phyloP scores from a whole-genome alignment of 2,113 vertebrate genomes.

The Bucco capensis region DNA sequence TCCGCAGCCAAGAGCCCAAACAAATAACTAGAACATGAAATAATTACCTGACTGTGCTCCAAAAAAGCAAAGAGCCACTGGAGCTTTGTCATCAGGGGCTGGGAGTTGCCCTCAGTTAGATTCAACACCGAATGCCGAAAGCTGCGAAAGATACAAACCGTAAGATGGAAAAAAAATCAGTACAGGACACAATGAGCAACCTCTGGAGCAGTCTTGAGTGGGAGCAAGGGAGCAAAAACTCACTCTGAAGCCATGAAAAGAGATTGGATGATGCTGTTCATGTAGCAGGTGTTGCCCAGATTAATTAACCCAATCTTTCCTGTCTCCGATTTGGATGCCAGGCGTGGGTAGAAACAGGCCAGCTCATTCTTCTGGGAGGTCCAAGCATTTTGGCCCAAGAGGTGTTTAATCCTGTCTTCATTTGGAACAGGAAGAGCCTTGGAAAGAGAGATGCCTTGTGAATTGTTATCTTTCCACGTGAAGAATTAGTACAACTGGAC shows the following conservation, averaged over 20 bases:
- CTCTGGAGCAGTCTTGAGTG: background rate
- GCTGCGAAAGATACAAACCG: slow-evolving; percentile 45
- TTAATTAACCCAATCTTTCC: slow-evolving; percentile 84
- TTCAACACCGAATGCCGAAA: slow-evolving; percentile 80
- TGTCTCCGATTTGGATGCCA: slow-evolving; percentile 79
- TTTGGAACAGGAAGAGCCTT: slow-evolving; percentile 79
- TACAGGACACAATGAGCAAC: rapidly evolving
- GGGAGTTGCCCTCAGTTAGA: slow-evolving; percentile 77
- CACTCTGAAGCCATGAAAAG: slow-evolving; percentile 85
- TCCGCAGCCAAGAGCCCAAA: slow-evolving; percentile 55
- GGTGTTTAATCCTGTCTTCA: slow-evolving; percentile 80
- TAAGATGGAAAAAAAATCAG: background rate
- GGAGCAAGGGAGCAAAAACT: slow-evolving; percentile 33
- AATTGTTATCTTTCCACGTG: background rate
- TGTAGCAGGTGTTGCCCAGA: slow-evolving; percentile 84
- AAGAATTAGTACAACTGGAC: background rate
- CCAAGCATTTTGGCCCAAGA: slow-evolving; percentile 82
- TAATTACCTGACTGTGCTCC: slow-evolving; percentile 82
- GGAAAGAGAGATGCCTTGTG: background rate
- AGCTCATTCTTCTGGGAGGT: slow-evolving; percentile 79
- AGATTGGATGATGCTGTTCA: slow-evolving; percentile 84
- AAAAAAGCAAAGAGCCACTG: slow-evolving; percentile 84
- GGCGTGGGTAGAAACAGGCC: slow-evolving; percentile 76
- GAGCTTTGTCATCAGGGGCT: slow-evolving; percentile 82
- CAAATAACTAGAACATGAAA: slow-evolving; percentile 58